Base-by-base conservation (phyloP, 2,888 invertebrate species). In the Odiellus spinosus region DNA sequence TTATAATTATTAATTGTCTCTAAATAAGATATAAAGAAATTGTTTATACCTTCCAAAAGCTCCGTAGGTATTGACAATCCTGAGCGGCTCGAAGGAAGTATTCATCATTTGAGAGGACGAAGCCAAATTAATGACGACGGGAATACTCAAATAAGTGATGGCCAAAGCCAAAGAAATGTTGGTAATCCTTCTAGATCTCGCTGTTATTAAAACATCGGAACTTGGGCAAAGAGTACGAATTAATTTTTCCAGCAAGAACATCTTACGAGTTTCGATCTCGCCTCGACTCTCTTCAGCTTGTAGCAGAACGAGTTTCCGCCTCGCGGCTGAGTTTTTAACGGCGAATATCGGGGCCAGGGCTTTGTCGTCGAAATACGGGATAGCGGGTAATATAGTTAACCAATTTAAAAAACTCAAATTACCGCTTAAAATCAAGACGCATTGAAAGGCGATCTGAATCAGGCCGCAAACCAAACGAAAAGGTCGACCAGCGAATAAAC, bases 361-460 rank as follows among this genome's bases (percentile, higher is more conserved):
- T n/a, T 44, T 51, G 55, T 68, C 68, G 56, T 68, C 68, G 57
- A 65, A 65, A 52, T 65, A 66, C 0, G 63, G 63, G n/a, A 68
- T 53, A 42, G 59, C 59, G 2, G 68, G 68, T 12, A 64, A 50
- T 32, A 68, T 68, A 3, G 68, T 68, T 38, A 68, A 55, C 67
- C 67, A 68, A 58, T 68, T 68, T 33, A 68, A 60, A 53, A 68
- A 68, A 49, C 66, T 67, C 20, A 68, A 56, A 50, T 68, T 68
- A 1, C 68, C 68, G 55, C 65, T 66, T 36, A 65, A 61, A 39
- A 68, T 67, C 20, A 68, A 54, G 6, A 63, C 59, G 10, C 62
- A 60, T 64, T 65, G 52, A 52, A 68, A 68, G 8, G 64, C 32
- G 26, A 67, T 63, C 50, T 68, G 68, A 12, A 66, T 56, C 21